These are phyloP conservation scores for Neosilurus hyrtlii DNA, from an alignment of 2,797 vertebrate genomes.

Conservation along the genomic window DNA sequence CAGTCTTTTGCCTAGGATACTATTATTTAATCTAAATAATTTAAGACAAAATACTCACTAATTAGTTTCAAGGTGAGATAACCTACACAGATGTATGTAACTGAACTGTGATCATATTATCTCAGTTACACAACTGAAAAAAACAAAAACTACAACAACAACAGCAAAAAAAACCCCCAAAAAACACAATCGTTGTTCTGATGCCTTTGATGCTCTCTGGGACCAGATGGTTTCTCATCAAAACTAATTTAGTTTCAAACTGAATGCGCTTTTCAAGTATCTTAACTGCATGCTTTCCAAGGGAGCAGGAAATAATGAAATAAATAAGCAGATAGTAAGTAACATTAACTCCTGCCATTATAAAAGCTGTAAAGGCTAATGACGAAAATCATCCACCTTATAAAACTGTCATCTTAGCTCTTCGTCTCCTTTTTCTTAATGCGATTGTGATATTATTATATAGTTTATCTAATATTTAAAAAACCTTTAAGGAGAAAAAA, in stretches of 20 bases:
- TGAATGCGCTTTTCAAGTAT: slow-evolving; percentile 6
- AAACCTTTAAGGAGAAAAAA: not conserved
- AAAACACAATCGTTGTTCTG: not conserved
- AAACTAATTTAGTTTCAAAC: slow-evolving; percentile 8
- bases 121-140: not conserved
- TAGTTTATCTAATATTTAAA: not conserved
- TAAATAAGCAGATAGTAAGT: not conserved
- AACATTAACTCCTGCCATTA: not conserved
- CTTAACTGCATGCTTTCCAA: not conserved
- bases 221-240: slow-evolving; percentile 34
- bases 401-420: not conserved
- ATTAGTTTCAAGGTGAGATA: not conserved
- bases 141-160: no score
- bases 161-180: no score
- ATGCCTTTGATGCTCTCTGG: slow-evolving; percentile 3
- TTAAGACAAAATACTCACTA: not conserved
- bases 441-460: not conserved
- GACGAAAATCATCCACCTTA: not conserved
- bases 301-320: not conserved
- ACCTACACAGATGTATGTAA: not conserved
- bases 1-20: not conserved
- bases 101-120: not conserved
- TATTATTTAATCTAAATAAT: not conserved
- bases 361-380: not conserved
- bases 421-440: not conserved